A percentile compares a stretch with the other conserved stretches of the same genome.
Evolutionary conservation across 2,797 vertebrate species (phyloP).

Genomic region (Pteropus rufus): DNA sequence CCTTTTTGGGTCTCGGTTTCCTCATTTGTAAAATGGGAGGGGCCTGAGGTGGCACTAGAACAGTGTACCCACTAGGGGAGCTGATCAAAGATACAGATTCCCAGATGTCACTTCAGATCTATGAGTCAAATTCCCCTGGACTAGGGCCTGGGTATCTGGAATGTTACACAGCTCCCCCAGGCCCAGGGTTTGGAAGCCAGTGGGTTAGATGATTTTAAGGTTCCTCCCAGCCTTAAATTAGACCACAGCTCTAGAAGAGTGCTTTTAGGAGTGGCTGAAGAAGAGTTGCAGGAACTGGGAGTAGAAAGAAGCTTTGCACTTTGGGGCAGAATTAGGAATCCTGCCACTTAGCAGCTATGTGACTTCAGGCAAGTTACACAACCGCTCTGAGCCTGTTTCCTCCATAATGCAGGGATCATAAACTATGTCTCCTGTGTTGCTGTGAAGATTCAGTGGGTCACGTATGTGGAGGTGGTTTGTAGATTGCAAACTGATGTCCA

Average conservation of each 20-base stretch:
- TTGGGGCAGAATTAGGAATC: constrained; percentile 28
- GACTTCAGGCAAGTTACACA: constrained; percentile 47
- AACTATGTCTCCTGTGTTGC: neutral
- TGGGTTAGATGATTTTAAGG: constrained; percentile 66
- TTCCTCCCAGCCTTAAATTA: constrained; percentile 69
- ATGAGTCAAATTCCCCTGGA: constrained; percentile 68
- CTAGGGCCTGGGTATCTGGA: constrained; percentile 64
- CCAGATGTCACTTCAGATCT: constrained; percentile 44
- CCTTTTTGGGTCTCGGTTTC: constrained; percentile 23
- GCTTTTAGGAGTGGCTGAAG: constrained; percentile 48
- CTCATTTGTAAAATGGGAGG: constrained; percentile 39
- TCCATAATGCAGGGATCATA: neutral
- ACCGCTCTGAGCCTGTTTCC: neutral
- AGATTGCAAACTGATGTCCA: neutral
- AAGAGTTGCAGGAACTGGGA: constrained; percentile 16
- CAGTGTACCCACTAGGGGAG: neutral
- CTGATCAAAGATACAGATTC: constrained; percentile 57
- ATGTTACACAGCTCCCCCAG: constrained; percentile 47
- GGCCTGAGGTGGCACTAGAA: neutral
- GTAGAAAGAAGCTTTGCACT: constrained; percentile 41
- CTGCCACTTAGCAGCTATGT: constrained; percentile 19
- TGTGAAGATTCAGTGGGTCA: neutral
- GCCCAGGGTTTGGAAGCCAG: constrained; percentile 65
- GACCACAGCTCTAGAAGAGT: constrained; percentile 50
- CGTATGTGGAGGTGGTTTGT: neutral